A percentile compares a stretch with the other conserved stretches of the same genome.
These are phyloP conservation scores for Drosophila subquinaria DNA, from an alignment of 2,888 invertebrate genomes.

Conservation along the genomic window DNA sequence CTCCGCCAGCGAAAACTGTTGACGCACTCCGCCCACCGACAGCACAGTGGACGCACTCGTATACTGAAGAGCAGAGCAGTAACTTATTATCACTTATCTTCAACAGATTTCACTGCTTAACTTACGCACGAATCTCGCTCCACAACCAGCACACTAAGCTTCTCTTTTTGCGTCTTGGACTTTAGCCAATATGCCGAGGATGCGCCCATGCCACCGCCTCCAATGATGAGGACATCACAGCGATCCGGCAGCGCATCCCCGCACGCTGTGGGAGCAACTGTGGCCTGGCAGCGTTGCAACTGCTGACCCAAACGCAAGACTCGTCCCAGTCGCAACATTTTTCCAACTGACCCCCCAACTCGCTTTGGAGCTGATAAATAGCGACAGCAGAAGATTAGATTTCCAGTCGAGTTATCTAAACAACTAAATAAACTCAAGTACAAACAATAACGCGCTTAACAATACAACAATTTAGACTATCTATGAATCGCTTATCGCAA, in stretches of 20 bases:
- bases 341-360: constrained; percentile 13
- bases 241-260: constrained; percentile 83
- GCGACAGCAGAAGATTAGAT: constrained; percentile 50
- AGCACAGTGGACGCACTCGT: constrained; percentile 89
- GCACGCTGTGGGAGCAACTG: neutral
- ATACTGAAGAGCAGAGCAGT: constrained; percentile 87
- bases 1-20: constrained; percentile 97
- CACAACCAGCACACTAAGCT: constrained; percentile 92
- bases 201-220: constrained; percentile 96
- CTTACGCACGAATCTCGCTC: constrained; percentile 95
- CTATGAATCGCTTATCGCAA: constrained; percentile 26
- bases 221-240: constrained; percentile 93
- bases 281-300: constrained; percentile 18
- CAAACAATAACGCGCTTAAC: constrained; percentile 23
- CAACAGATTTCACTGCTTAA: constrained; percentile 30
- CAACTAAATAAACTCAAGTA: constrained; percentile 26
- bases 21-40: constrained; percentile 94
- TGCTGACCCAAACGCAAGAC: constrained; percentile 48
- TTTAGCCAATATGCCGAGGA: constrained; percentile 97
- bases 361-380: constrained; percentile 8
- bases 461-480: constrained; percentile 43
- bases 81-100: neutral
- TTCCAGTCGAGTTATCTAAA: constrained; percentile 36
- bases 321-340: constrained; percentile 56
- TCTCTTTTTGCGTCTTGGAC: constrained; percentile 88